Conservation (phyloP, 2,113 vertebrate species). For the Todiramphus chloris region DNA sequence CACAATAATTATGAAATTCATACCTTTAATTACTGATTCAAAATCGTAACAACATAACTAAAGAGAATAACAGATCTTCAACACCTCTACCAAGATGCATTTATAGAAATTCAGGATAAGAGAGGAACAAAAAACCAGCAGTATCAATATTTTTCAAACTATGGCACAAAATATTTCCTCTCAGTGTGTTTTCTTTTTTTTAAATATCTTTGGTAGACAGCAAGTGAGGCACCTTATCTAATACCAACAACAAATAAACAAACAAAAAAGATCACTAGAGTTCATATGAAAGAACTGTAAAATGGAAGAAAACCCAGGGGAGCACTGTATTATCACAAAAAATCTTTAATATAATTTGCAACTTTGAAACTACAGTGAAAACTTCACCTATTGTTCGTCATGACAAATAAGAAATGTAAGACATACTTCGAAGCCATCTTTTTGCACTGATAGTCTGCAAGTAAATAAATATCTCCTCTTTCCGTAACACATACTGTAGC, state of each 20-base stretch:
- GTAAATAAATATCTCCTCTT: conserved; percentile 92
- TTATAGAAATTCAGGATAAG: not conserved
- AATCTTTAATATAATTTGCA: not conserved
- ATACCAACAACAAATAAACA: not conserved
- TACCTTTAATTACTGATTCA: not conserved
- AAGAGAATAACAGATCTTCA: not conserved
- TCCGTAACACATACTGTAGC: conserved; percentile 93
- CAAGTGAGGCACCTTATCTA: not conserved
- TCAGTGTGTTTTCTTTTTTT: not conserved
- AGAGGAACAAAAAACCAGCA: not conserved
- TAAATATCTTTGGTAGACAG: not conserved
- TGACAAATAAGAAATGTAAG: not conserved
- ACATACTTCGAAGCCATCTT: conserved; percentile 95
- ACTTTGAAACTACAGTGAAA: not conserved
- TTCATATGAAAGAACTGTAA: not conserved
- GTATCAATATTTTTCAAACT: not conserved
- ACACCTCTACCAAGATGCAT: not conserved
- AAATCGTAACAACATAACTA: not conserved
- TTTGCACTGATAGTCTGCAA: conserved; percentile 95
- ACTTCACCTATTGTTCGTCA: not conserved
- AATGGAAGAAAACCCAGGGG: not conserved
- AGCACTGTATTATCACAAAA: not conserved
- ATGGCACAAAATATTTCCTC: accelerated
- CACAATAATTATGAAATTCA: not conserved
- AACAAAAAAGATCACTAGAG: accelerated